Percentiles rank a stretch among this genome's conserved stretches.
Evolutionary conservation across 2,797 vertebrate species (phyloP).

Genomic region (Poecilia wingei): DNA sequence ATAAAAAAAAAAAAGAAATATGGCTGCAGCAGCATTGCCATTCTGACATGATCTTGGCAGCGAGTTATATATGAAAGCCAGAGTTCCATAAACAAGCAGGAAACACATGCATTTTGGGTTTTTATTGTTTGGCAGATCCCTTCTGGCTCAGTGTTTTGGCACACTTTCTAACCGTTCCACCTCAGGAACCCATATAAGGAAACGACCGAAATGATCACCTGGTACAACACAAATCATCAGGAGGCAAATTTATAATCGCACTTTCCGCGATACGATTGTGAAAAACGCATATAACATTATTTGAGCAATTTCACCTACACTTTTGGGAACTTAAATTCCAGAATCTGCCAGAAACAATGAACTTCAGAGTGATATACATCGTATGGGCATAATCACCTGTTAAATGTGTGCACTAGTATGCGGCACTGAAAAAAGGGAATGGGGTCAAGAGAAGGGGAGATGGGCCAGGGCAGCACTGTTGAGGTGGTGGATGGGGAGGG

Average conservation of each 20-base stretch:
- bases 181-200: conserved; percentile 30
- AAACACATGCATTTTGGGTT: conserved; percentile 33
- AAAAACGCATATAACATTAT: conserved; percentile 19
- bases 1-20: conserved; percentile 23
- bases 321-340: conserved; percentile 12
- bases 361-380: conserved; percentile 23
- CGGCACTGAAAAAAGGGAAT: conserved; percentile 21
- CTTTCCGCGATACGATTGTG: conserved; percentile 15
- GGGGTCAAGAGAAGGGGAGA: conserved; percentile 13
- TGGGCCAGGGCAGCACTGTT: conserved; percentile 73
- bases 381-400: conserved; percentile 19
- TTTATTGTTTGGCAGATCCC: conserved; percentile 34
- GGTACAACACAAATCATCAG: conserved; percentile 36
- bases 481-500: conserved; percentile 42
- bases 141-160: conserved; percentile 24
- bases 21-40: conserved; percentile 14
- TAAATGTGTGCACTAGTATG: conserved; percentile 14
- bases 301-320: conserved; percentile 19
- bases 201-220: conserved; percentile 37
- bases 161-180: conserved; percentile 24
- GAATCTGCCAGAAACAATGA: conserved; percentile 41
- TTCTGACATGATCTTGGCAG: conserved; percentile 31
- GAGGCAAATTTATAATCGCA: conserved; percentile 12
- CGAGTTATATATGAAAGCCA: conserved; percentile 10
- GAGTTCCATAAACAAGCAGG: conserved; percentile 33